Evolutionary conservation across 2,797 vertebrate species (phyloP).

Genomic region (Eospalax fontanierii): DNA sequence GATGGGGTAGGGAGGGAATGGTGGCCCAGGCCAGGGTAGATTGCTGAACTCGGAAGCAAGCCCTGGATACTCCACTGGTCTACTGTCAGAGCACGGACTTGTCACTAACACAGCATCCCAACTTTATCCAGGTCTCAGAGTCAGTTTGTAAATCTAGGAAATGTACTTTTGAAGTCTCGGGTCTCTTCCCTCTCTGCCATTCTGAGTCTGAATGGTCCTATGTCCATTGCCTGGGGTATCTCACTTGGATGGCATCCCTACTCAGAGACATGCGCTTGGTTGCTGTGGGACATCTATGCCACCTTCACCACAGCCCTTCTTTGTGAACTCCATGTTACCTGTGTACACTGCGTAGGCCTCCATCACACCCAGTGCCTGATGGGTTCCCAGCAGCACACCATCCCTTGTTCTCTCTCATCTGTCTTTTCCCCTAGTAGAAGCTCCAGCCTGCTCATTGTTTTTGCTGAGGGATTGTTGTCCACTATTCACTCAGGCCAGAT

Average conservation of each 20-base stretch:
- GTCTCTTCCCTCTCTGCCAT: background rate
- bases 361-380: fast-evolving
- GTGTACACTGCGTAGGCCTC: fast-evolving
- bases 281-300: background rate
- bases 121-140: background rate
- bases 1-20: background rate
- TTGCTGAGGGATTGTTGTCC: background rate
- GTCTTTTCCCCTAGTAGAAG: background rate
- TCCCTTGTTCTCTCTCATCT: background rate
- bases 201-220: fast-evolving
- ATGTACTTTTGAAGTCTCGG: background rate
- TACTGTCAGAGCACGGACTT: fast-evolving
- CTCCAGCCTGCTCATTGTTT: background rate
- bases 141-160: background rate
- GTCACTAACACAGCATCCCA: fast-evolving
- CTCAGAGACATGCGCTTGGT: background rate
- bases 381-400: fast-evolving
- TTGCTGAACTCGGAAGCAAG: background rate
- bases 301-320: background rate
- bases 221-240: background rate
- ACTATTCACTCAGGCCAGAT: background rate
- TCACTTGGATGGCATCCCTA: background rate
- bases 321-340: fast-evolving
- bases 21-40: fast-evolving
- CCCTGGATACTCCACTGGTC: background rate